Percentiles rank a stretch among this genome's conserved stretches.
Conservation (phyloP, 35 echinoderm and acorn worm genomes). For the Ophiothrix spiculata region DNA sequence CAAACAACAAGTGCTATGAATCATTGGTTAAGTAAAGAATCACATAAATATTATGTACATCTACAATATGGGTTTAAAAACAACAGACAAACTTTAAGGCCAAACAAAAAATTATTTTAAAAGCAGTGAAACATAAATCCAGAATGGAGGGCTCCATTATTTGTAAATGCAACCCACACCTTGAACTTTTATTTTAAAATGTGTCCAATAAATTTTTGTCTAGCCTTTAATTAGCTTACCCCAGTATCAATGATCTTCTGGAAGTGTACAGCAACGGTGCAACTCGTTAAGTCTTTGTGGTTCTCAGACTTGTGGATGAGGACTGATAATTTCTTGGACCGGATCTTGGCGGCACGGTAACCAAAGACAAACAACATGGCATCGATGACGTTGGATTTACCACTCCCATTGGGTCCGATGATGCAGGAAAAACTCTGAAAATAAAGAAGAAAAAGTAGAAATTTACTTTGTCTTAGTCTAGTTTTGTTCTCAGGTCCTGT, state of each 20-base stretch:
- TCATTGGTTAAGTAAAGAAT: no score
- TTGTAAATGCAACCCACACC: no score
- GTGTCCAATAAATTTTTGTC: background rate
- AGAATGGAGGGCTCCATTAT: no score
- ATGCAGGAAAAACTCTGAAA: slow-evolving; percentile 92
- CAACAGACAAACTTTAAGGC: no score
- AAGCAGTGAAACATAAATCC: background rate
- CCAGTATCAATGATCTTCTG: slow-evolving; percentile 98
- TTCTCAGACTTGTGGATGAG: slow-evolving; percentile 95
- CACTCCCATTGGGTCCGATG: slow-evolving; percentile 97
- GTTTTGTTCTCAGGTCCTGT: no score
- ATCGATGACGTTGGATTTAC: slow-evolving; percentile 97
- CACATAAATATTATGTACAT: no score
- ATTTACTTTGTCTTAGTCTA: no score
- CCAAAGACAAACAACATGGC: slow-evolving; percentile 99
- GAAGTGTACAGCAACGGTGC: slow-evolving; percentile 94
- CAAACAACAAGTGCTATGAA: no score
- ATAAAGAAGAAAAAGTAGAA: slow-evolving; percentile 1
- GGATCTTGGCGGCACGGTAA: slow-evolving; percentile 94
- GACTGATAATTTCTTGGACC: slow-evolving; percentile 95
- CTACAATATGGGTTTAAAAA: no score
- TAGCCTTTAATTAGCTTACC: slow-evolving; percentile 35
- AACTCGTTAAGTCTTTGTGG: slow-evolving; percentile 75
- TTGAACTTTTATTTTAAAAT: background rate
- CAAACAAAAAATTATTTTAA: background rate